Conservation (phyloP, 2,797 vertebrate species). For the Danio choprae region DNA sequence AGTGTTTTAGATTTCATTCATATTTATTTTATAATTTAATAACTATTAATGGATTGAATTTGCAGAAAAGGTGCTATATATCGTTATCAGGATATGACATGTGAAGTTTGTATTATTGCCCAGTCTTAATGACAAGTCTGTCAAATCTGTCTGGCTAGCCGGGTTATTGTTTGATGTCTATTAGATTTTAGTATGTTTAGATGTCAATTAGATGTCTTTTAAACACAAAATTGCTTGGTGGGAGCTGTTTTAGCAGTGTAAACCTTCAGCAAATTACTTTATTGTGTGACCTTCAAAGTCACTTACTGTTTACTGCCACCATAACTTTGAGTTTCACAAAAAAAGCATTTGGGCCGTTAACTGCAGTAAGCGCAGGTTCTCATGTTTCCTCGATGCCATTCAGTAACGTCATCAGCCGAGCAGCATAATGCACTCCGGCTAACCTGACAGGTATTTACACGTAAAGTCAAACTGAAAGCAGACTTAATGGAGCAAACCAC, state of each 20-base stretch:
- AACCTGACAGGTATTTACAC: neutral
- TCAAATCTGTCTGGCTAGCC: no score
- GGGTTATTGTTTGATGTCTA: no score
- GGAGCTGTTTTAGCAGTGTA: neutral
- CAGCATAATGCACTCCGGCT: neutral
- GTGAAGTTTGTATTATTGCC: no score
- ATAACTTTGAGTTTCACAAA: slow-evolving; percentile 23
- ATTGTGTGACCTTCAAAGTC: slow-evolving; percentile 29
- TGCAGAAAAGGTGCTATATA: no score
- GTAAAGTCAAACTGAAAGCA: slow-evolving; percentile 10
- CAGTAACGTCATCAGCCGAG: neutral
- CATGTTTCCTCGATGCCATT: slow-evolving; percentile 12
- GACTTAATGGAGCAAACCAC: slow-evolving; percentile 18
- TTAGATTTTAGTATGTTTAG: no score
- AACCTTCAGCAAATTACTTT: slow-evolving; percentile 5
- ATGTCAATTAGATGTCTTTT: no score
- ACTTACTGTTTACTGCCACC: slow-evolving; percentile 29
- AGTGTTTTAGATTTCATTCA: no score
- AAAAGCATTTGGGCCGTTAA: slow-evolving; percentile 36
- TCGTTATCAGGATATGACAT: no score
- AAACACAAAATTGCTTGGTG: no score
- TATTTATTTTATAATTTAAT: no score
- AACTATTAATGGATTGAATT: no score
- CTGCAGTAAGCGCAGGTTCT: neutral
- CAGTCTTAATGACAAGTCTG: no score